phyloP scores from a whole-genome alignment of 2,113 vertebrate genomes.

The Pogona vitticeps region DNA sequence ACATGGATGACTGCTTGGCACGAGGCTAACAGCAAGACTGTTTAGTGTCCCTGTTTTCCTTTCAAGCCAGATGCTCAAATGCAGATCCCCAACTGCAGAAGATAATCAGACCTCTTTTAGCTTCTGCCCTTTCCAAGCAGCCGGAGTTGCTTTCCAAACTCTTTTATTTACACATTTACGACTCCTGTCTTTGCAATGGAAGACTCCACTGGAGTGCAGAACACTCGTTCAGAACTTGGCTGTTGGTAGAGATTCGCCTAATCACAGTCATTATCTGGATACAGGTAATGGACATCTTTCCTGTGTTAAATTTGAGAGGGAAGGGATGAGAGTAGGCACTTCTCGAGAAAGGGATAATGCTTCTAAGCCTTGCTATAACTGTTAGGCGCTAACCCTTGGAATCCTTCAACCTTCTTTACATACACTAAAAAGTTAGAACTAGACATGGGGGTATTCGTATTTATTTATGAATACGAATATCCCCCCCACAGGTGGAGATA shows the following conservation, averaged over 20 bases:
- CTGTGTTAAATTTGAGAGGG: constrained; percentile 73
- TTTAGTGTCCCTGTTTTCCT: not conserved
- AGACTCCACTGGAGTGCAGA: constrained; percentile 68
- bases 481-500: no score
- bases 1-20: not conserved
- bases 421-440: not conserved
- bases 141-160: constrained; percentile 55
- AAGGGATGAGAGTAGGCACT: constrained; percentile 56
- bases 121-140: constrained; percentile 24
- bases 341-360: not conserved
- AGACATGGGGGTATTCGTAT: no score
- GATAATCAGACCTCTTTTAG: constrained; percentile 43
- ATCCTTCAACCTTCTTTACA: not conserved
- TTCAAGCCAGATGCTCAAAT: not conserved
- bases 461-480: no score
- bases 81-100: not conserved
- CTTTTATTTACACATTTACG: constrained; percentile 71
- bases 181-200: constrained; percentile 70
- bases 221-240: constrained; percentile 73
- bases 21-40: not conserved
- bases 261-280: constrained; percentile 75
- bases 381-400: no score
- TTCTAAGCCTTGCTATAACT: constrained; percentile 1
- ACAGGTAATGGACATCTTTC: constrained; percentile 77
- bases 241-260: constrained; percentile 73